Percentiles rank a stretch among this genome's conserved stretches.
phyloP scores from a whole-genome alignment of 2,797 vertebrate species.

The Pagetopsis macropterus region DNA sequence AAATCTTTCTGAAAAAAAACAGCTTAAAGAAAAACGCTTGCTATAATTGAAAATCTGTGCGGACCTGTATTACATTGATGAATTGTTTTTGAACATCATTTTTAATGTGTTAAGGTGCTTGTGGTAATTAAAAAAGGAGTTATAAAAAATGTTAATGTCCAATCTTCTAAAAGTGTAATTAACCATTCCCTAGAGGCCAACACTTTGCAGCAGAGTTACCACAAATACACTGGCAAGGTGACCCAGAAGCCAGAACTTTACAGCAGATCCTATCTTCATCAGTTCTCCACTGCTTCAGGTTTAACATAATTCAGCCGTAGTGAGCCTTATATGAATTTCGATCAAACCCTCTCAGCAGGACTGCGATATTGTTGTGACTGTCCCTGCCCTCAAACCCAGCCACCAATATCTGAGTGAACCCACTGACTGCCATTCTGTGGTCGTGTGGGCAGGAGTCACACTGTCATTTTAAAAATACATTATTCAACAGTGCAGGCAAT shows the following conservation, averaged over 20 bases:
- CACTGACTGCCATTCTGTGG: conserved; percentile 5
- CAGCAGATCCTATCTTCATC: conserved; percentile 13
- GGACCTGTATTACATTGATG: neutral
- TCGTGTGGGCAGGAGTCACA: neutral
- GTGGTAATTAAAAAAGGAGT: conserved; percentile 24
- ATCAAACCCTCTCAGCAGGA: neutral
- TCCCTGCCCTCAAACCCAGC: conserved; percentile 22
- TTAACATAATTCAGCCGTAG: conserved; percentile 16
- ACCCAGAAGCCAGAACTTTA: conserved; percentile 46
- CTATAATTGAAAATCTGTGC: neutral
- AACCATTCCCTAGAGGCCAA: conserved; percentile 26
- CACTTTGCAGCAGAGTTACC: conserved; percentile 36
- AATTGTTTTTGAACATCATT: conserved; percentile 14
- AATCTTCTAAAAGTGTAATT: conserved; percentile 30
- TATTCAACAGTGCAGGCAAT: conserved; percentile 1
- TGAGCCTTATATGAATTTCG: conserved; percentile 11
- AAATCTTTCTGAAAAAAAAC: neutral
- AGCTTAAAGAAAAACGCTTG: neutral
- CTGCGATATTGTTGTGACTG: conserved; percentile 12
- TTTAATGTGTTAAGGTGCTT: conserved; percentile 21
- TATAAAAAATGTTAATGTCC: neutral
- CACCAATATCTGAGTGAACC: conserved; percentile 13
- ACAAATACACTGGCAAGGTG: conserved; percentile 38
- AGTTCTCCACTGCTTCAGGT: conserved; percentile 16
- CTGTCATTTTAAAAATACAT: conserved; percentile 15